Evolutionary conservation across 2,113 vertebrate genomes (phyloP), one percentile per base, ranked within the genome.

Genomic region (Hyperoodon ampullatus): DNA sequence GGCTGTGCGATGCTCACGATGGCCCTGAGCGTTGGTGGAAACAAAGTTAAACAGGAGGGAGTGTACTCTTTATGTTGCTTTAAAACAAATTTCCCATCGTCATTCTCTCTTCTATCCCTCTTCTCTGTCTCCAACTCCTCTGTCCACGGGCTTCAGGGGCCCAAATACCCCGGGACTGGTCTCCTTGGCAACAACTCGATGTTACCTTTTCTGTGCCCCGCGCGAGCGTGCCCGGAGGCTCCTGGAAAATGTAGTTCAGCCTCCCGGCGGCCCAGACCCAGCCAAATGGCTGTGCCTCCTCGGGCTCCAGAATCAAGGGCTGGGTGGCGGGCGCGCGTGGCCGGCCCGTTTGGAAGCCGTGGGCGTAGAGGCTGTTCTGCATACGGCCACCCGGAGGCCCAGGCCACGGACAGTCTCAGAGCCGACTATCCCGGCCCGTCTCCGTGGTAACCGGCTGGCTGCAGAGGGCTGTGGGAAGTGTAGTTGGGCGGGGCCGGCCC

Each of bases 211-310:
- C 4, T 0, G 19, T 0, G 30, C 28, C 65, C 5, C 19, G 5
- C 2, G 8, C 11, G 14, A 5, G 16, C 21, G 19, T 53, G 1
- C 28, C 44, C 19, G 28, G 19, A 26, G 86, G 24, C 71, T 81
- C 78, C 71, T 93, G 94, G 97, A 90, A 97, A 74, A 15, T 96
- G 97, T 95, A 95, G 96, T 97, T 89, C 50, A 1, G 15, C 5
- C 24, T 87, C 6, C 44, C 65, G 1, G 10, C 1, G 15, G 24
- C 53, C 6, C 10, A 2, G 2, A 30, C 55, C 15, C 15, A 6
- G 47, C 21, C 9, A 0, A 55, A 28, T 68, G 26, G 12, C 21
- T 47, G 5, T 0, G 33, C 5, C 24, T 74, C 3, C 12, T 80
- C 15, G 2, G 21, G 7, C 61, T 5, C 8, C 77, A 85, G 30